These are phyloP conservation scores for Centropristis striata DNA, from an alignment of 2,113 vertebrate species.

Conservation along the genomic window DNA sequence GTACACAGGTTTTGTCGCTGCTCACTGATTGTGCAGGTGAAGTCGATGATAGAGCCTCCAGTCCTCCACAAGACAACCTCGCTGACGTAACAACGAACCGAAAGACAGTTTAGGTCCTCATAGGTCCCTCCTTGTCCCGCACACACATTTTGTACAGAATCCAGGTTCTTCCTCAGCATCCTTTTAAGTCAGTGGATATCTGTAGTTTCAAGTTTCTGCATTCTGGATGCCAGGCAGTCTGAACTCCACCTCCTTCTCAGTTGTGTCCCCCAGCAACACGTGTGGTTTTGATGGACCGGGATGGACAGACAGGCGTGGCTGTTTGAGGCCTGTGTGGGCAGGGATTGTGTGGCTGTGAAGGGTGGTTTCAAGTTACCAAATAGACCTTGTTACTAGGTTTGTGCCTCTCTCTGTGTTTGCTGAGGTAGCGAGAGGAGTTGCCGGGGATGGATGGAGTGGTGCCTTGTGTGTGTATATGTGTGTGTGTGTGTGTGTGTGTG, in stretches of 20 bases:
- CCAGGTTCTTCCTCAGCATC: slow-evolving; percentile 40
- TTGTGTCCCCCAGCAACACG: slow-evolving; percentile 22
- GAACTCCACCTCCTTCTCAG: background rate
- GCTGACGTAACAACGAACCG: slow-evolving; percentile 37
- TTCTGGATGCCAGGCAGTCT: slow-evolving; percentile 50
- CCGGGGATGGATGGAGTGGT: slow-evolving; percentile 41
- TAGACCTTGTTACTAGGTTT: slow-evolving; percentile 44
- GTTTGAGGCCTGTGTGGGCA: slow-evolving; percentile 8
- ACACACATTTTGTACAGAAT: slow-evolving; percentile 19
- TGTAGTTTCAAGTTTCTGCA: slow-evolving; percentile 61
- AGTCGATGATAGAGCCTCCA: slow-evolving; percentile 36
- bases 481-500: slow-evolving; percentile 42
- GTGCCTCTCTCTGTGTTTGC: slow-evolving; percentile 75
- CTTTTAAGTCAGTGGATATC: slow-evolving; percentile 42
- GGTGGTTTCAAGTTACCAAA: slow-evolving; percentile 52
- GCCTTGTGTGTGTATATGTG: slow-evolving; percentile 10
- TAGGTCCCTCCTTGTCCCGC: slow-evolving; percentile 22
- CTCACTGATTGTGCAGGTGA: slow-evolving; percentile 75
- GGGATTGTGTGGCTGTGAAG: slow-evolving; percentile 36
- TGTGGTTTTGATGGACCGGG: slow-evolving; percentile 32
- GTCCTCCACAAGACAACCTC: slow-evolving; percentile 42
- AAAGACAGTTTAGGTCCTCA: slow-evolving; percentile 51
- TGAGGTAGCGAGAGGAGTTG: slow-evolving; percentile 81
- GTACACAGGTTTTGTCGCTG: slow-evolving; percentile 24
- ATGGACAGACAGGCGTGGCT: slow-evolving; percentile 7